Evolutionary conservation across 2,113 vertebrate genomes (phyloP), one percentile per base, ranked within the genome.

Genomic region (Proteles cristata): DNA sequence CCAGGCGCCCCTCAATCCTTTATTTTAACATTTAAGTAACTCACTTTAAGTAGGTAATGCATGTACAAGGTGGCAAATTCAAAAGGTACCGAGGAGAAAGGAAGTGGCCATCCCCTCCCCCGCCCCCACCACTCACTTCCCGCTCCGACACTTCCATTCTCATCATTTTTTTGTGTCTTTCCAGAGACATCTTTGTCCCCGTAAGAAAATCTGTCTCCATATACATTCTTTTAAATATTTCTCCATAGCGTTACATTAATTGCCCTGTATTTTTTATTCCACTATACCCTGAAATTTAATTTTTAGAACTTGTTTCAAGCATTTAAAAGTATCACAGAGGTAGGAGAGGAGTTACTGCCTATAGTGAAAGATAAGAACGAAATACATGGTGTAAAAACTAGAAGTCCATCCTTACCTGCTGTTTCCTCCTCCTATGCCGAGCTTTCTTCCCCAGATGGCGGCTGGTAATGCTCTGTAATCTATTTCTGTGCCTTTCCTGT

Each of bases 391-490:
- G 12, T 77, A 12, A 33, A 28, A 28, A 7, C 28, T 26, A 0
- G 9, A 26, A 26, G 79, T 7, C 10, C 33, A 10, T 63, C 53
- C 2, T 68, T 19, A 4, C 39, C 15, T 79, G 8, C 31, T 3
- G 8, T 31, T 0, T 17, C 65, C 17, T 35, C 66, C 14, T 14
- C 7, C 21, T 31, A 2, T 0, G 4, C 11, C 21, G 4, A 35
- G 25, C 6, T n/a, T 33, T 50, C 14, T 23, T 15, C 5, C 68
- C 10, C 0, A 12, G 45, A 19, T 7, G 0, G 23, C 0, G 21
- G 48, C 35, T 11, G 23, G 1, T 0, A 11, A 4, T 0, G 4
- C 28, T 26, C 8, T 0, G 7, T 7, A 3, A 8, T 14, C 55
- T 9, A 0, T 63, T 16, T 63, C 23, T 9, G 17, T 1, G 11